Conservation (phyloP, 2,888 invertebrate genomes). For the Drosophila emarginata region DNA sequence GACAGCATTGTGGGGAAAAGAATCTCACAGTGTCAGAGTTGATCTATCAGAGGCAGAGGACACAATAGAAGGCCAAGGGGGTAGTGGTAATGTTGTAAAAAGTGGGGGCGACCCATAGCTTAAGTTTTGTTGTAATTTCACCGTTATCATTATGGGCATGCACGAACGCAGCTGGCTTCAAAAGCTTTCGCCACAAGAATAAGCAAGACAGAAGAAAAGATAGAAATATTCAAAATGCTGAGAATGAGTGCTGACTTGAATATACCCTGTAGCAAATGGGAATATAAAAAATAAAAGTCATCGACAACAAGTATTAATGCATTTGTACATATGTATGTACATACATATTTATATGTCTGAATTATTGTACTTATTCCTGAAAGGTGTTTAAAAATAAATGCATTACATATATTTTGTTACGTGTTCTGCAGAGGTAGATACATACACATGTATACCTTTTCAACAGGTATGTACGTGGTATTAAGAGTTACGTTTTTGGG, state of each 20-base stretch:
- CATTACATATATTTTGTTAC: too few species aligned
- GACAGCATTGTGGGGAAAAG: background rate
- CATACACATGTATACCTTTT: background rate
- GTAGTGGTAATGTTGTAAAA: constrained; percentile 13
- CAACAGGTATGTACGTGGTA: constrained; percentile 12
- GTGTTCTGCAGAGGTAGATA: background rate
- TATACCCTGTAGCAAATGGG: background rate
- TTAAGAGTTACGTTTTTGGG: constrained; percentile 3
- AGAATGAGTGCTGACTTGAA: background rate
- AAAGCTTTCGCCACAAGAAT: constrained; percentile 32
- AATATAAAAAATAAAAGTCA: too few species aligned
- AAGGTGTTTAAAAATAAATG: too few species aligned
- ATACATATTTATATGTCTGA: too few species aligned
- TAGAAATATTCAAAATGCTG: constrained; percentile 25
- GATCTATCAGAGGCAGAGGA: background rate
- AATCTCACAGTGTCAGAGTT: constrained; percentile 2
- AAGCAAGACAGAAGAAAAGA: constrained; percentile 14
- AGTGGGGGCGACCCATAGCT: constrained; percentile 7
- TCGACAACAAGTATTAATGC: too few species aligned
- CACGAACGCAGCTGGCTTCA: constrained; percentile 39
- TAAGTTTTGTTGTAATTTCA: constrained; percentile 21
- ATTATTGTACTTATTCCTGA: too few species aligned
- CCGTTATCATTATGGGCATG: constrained; percentile 60
- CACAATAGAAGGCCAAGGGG: background rate
- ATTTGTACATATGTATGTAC: too few species aligned